phyloP scores from a whole-genome alignment of 1,140 invertebrate species.

The Pteromalus puparum region DNA sequence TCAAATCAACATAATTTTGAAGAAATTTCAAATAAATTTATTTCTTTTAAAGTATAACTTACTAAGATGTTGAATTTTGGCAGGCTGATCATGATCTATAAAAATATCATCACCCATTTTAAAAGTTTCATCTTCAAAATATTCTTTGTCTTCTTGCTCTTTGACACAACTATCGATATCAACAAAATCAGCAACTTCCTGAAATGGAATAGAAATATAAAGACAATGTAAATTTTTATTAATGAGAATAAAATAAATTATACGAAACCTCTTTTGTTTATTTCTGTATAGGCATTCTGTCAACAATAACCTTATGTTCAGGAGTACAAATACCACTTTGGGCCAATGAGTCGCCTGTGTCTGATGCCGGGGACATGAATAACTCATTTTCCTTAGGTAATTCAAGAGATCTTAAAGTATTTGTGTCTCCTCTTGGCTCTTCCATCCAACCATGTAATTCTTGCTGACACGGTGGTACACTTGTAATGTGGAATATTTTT shows the following conservation, averaged over 20 bases:
- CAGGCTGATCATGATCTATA: conserved; percentile 82
- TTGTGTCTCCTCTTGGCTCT: conserved; percentile 76
- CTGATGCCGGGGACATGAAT: conserved; percentile 78
- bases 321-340: conserved; percentile 83
- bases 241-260: not conserved
- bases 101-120: conserved; percentile 90
- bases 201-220: conserved; percentile 48
- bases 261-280: conserved; percentile 78
- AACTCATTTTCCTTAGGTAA: conserved; percentile 83
- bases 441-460: conserved; percentile 83
- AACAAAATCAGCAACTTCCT: conserved; percentile 69
- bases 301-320: conserved; percentile 82
- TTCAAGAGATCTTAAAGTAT: conserved; percentile 79
- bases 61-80: conserved; percentile 88
- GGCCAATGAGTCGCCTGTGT: conserved; percentile 81
- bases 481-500: conserved; percentile 80
- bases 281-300: conserved; percentile 73
- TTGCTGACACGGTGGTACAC: conserved; percentile 86
- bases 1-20: not conserved
- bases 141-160: conserved; percentile 90
- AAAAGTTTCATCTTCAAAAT: conserved; percentile 90
- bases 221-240: not conserved
- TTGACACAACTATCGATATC: conserved; percentile 85
- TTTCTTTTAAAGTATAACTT: conserved; percentile 66
- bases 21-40: not conserved